Evolutionary conservation across 2,888 invertebrate species (phyloP), one percentile per base, ranked within the genome.

Genomic region (Eupithecia tripunctaria): DNA sequence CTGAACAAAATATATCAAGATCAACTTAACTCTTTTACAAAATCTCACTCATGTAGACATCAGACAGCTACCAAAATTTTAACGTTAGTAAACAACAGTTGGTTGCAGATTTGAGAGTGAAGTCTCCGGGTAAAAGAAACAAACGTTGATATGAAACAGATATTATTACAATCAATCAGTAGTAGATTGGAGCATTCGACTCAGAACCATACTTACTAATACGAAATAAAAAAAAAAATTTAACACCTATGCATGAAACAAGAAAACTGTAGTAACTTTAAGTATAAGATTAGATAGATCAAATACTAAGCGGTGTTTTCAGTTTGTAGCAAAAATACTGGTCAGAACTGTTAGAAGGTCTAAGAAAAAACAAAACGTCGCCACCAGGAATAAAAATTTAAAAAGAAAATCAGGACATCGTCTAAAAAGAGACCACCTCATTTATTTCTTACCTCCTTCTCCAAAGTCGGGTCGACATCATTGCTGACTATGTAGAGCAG

Each of bases 401-500:
- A n/a, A n/a, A n/a, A n/a, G n/a, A n/a, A n/a, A n/a, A n/a, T n/a
- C n/a, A n/a, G n/a, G n/a, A n/a, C n/a, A n/a, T n/a, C n/a, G n/a
- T n/a, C n/a, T n/a, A n/a, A n/a, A n/a, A n/a, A n/a, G n/a, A n/a
- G n/a, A 47, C n/a, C 47, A n/a, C n/a, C n/a, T 51, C 47, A 2
- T 51, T 12, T 14, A 15, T n/a, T 18, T 25, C 70, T 71, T 75
- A 91, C 91, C 85, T 89, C 84, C 36, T 85, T 88, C 73, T 91
- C 90, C 29, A 90, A 81, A 0, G 77, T 78, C 0, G 88, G 86
- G 67, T 91, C 88, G 1, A 86, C 81, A 15, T 87, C 87, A 2
- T 84, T 81, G 73, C 88, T 85, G 18, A 91, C 85, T 0, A 81
- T 81, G 63, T 88, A 86, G 21, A 91, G 76, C 18, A 91, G 47